Conservation (phyloP, 2,113 vertebrate species). For the Hucho hucho region DNA sequence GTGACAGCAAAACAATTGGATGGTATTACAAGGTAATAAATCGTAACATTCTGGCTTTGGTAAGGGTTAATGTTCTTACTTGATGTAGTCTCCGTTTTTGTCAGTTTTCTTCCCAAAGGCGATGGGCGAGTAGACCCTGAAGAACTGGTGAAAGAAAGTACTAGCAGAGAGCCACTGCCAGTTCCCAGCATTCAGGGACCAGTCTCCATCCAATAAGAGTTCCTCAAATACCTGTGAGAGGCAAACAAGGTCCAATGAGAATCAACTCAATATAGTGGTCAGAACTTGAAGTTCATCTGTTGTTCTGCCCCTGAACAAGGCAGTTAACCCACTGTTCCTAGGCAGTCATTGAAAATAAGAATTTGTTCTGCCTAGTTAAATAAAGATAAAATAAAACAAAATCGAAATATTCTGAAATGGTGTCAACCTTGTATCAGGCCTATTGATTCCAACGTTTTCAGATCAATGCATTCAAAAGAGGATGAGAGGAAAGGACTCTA, state of each 20-base stretch:
- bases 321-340: no score
- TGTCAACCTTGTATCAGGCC: no score
- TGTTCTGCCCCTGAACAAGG: no score
- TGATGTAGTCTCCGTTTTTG: slow-evolving; percentile 73
- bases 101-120: slow-evolving; percentile 76
- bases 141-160: slow-evolving; percentile 76
- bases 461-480: no score
- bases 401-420: no score
- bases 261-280: not conserved
- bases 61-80: slow-evolving; percentile 47
- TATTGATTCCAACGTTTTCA: no score
- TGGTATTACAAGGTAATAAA: not conserved
- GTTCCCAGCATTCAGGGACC: slow-evolving; percentile 75
- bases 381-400: no score
- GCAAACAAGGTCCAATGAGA: not conserved
- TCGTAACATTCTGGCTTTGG: no score
- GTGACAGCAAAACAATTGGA: not conserved
- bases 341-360: no score
- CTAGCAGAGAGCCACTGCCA: slow-evolving; percentile 78
- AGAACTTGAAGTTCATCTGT: not conserved
- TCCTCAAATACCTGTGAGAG: slow-evolving; percentile 70
- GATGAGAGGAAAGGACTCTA: no score
- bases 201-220: slow-evolving; percentile 70
- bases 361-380: no score
- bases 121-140: slow-evolving; percentile 71